Evolutionary conservation across 2,113 vertebrate genomes (phyloP).

Genomic region (Ardeotis arabs): DNA sequence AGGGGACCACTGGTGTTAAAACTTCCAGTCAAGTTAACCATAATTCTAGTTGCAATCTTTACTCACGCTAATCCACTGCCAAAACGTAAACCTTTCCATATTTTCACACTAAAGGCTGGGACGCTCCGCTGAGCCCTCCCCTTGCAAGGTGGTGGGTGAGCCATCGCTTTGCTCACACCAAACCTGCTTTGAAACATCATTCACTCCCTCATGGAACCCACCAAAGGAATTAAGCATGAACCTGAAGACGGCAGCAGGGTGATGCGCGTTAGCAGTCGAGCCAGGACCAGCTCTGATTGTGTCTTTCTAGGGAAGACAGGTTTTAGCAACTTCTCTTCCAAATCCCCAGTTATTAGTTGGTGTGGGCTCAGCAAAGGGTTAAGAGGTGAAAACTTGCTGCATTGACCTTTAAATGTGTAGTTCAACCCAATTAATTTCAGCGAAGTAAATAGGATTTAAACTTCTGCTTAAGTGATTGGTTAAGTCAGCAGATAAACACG

Average conservation of each 20-base stretch:
- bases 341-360: not conserved
- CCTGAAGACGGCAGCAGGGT: too few relatives aligned
- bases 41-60: too few relatives aligned
- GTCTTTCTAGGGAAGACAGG: not conserved
- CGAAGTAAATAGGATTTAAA: not conserved
- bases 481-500: not conserved
- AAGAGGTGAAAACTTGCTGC: not conserved
- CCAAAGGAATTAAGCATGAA: not conserved
- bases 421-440: conserved; percentile 12
- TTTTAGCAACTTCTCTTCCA: not conserved
- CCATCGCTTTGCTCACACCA: not conserved
- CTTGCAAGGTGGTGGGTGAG: not conserved
- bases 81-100: not conserved
- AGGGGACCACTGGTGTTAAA: too few relatives aligned
- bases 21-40: too few relatives aligned
- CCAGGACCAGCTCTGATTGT: not conserved
- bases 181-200: not conserved
- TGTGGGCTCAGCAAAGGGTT: not conserved
- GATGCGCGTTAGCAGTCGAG: not conserved
- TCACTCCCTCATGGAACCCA: not conserved
- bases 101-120: not conserved
- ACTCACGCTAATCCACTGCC: not conserved
- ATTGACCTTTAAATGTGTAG: not conserved
- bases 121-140: not conserved
- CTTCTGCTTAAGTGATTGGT: not conserved